Conservation (phyloP, 2,797 vertebrate species). For the Kryptopterus vitreolus region DNA sequence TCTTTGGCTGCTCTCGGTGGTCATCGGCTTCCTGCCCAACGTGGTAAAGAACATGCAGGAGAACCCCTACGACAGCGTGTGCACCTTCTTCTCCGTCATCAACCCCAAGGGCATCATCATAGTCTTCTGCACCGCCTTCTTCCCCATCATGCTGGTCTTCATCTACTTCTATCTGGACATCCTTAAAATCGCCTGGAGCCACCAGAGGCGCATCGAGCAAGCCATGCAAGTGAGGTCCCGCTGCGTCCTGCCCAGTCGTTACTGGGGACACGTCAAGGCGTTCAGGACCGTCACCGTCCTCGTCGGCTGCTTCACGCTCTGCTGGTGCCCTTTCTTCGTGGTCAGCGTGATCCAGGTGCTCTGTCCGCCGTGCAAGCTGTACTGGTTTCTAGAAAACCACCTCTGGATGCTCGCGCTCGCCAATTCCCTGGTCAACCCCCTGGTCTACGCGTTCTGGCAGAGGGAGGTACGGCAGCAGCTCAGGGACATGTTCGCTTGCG, state of each 20-base stretch:
- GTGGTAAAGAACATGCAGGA: conserved; percentile 73
- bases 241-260: conserved; percentile 43
- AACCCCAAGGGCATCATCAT: conserved; percentile 74
- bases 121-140: conserved; percentile 79
- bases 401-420: conserved; percentile 85
- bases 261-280: conserved; percentile 79
- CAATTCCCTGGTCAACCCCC: conserved; percentile 88
- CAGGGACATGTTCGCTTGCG: conserved; percentile 67
- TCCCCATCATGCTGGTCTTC: conserved; percentile 79
- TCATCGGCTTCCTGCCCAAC: conserved; percentile 82
- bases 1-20: conserved; percentile 77
- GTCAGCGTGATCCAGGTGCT: conserved; percentile 76
- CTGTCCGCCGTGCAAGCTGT: conserved; percentile 75
- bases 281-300: conserved; percentile 81
- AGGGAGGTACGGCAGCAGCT: conserved; percentile 82
- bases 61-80: conserved; percentile 60
- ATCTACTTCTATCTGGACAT: conserved; percentile 91
- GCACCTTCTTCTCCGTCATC: conserved; percentile 83
- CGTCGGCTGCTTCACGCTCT: conserved; percentile 83
- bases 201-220: conserved; percentile 79
- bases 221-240: conserved; percentile 59
- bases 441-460: conserved; percentile 89
- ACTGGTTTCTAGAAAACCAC: conserved; percentile 76
- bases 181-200: conserved; percentile 82
- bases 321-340: conserved; percentile 88